Evolutionary conservation across 2,797 vertebrate genomes (phyloP).

Genomic region (Gorsachius magnificus): DNA sequence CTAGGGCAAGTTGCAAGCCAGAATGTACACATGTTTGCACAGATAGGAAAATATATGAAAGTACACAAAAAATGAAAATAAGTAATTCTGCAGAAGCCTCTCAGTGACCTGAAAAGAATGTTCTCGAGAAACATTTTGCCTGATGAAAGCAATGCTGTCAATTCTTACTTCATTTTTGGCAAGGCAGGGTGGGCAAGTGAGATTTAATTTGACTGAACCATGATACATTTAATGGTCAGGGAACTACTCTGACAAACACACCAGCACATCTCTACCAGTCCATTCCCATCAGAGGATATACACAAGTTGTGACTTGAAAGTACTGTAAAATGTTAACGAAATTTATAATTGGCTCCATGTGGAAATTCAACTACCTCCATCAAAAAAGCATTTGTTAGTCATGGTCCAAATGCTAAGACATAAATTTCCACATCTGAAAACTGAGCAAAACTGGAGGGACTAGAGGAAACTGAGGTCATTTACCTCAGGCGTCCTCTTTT

Average conservation of each 20-base stretch:
- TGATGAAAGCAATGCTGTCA: not conserved
- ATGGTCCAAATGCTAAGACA: not conserved
- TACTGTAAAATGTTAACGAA: not conserved
- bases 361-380: not conserved
- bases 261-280: not conserved
- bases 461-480: not conserved
- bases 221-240: not conserved
- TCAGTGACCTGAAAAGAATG: not conserved
- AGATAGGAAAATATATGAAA: not conserved
- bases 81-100: not conserved
- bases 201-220: not conserved
- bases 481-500: not conserved
- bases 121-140: not conserved
- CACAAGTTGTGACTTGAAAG: not conserved
- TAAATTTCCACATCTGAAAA: not conserved
- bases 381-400: not conserved
- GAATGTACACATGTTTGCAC: not conserved
- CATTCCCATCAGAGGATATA: not conserved
- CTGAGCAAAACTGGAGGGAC: not conserved
- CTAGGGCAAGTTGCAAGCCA: not conserved
- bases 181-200: not conserved
- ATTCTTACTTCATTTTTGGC: not conserved
- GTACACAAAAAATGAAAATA: not conserved
- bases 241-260: not conserved
- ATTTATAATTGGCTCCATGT: not conserved